Percentiles rank a stretch among this genome's conserved stretches.
Evolutionary conservation across 37 sponge, comb jelly and placozoan species (phyloP).

Genomic region (Beroe forskalii): DNA sequence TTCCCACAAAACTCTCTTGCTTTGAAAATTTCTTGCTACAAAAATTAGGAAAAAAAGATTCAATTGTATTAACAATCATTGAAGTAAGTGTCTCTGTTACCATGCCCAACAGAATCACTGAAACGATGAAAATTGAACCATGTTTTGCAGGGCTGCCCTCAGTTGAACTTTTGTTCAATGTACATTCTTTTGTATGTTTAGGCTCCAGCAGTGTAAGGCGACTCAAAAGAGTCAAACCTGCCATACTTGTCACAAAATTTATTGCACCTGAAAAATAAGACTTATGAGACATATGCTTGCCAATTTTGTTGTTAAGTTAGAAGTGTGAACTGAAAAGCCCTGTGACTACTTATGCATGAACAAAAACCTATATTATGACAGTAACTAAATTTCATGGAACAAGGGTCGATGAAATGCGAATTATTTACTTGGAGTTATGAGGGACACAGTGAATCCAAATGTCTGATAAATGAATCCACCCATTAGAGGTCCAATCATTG

Average conservation of each 20-base stretch:
- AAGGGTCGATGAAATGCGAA: too few species aligned
- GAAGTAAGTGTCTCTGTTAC: conserved; percentile 30
- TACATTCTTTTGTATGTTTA: too few species aligned
- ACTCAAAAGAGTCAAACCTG: not conserved
- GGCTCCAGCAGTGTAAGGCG: not conserved
- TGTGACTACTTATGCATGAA: too few species aligned
- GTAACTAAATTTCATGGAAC: too few species aligned
- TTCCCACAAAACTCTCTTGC: conserved; percentile 45
- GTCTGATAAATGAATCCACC: conserved; percentile 27
- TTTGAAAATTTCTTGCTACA: not conserved
- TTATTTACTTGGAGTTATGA: conserved; percentile 31
- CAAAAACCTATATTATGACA: too few species aligned
- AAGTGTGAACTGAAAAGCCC: too few species aligned
- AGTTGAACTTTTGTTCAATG: not conserved
- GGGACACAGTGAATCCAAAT: conserved; percentile 17
- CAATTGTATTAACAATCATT: conserved; percentile 59
- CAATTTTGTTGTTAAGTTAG: too few species aligned
- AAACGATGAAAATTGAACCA: conserved; percentile 2
- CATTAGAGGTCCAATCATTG: conserved; percentile 30
- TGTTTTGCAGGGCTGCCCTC: not conserved
- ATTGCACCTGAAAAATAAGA: not conserved
- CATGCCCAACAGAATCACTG: conserved; percentile 34
- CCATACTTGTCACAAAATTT: conserved; percentile 7
- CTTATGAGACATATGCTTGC: too few species aligned
- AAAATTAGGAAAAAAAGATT: conserved; percentile 41